Evolutionary conservation across 2,888 invertebrate genomes (phyloP), one percentile per base, ranked within the genome.

Genomic region (Pseudococcus viburni): DNA sequence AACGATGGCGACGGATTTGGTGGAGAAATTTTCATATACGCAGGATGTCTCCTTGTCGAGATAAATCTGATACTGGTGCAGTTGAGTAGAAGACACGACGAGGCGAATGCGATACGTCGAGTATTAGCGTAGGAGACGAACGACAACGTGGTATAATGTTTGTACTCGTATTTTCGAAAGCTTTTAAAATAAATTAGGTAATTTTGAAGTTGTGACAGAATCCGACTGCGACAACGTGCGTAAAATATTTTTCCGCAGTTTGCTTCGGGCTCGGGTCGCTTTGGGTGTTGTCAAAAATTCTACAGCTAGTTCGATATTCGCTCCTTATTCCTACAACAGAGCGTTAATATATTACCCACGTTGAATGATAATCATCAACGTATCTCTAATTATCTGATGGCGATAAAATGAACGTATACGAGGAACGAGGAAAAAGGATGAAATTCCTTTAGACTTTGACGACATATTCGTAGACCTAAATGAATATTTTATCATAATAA

Each of bases 211-310:
- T 26, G 68, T 33, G 68, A 73, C 68, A 33, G 59, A 19, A 73
- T 26, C 26, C 26, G 26, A 33, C 26, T 33, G 68, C 33, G 33
- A 15, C 26, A 73, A 73, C 68, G 68, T 73, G 68, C 33, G 68
- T 73, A 73, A 73, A 73, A 73, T 73, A 73, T 73, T 73, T 73
- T 73, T 73, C 26, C 7, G 68, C 15, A 26, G 68, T 73, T 73
- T 26, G 68, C 68, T 73, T 26, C 68, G 68, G 22, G 26, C 11
- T 33, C 26, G 26, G 26, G 26, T 3, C 26, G 26, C 26, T 33
- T 33, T 33, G 26, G 26, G 68, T 26, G 15, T 33, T 73, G 68
- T 73, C 26, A 73, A 73, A 73, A 73, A 64, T 19, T 19, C n/a
- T 19, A 6, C 7, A 73, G 68, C 26, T 73, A 12, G 26, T 73